Evolutionary conservation across 1,140 invertebrate genomes (phyloP).

Genomic region (Drosophila teissieri): DNA sequence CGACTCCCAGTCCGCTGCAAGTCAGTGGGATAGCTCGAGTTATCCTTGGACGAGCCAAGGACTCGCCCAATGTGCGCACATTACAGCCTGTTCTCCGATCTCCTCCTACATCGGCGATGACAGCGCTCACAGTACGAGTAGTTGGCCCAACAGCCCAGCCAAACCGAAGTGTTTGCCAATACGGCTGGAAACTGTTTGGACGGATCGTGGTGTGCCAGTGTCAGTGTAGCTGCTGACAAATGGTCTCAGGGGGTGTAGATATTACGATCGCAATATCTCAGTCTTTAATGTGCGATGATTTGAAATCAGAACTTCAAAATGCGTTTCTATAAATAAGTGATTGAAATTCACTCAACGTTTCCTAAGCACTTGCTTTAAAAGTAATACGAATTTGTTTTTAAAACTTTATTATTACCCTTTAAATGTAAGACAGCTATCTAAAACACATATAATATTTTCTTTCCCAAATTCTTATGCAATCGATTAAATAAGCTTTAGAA

Average conservation of each 20-base stretch:
- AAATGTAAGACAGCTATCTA: no score
- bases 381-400: no score
- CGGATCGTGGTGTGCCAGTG: conserved; percentile 33
- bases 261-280: not conserved
- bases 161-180: conserved; percentile 78
- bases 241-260: not conserved
- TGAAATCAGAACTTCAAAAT: not conserved
- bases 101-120: conserved; percentile 22
- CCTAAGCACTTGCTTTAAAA: no score
- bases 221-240: conserved; percentile 20
- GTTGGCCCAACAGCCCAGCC: conserved; percentile 55
- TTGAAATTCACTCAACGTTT: no score
- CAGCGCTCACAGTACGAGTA: conserved; percentile 59
- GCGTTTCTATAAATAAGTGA: not conserved
- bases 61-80: not conserved
- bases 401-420: no score
- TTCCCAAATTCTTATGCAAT: no score
- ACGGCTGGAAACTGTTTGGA: conserved; percentile 44
- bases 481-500: no score
- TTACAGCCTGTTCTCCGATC: not conserved
- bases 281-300: no score
- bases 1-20: conserved; percentile 30
- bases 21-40: conserved; percentile 56
- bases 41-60: conserved; percentile 10
- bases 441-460: no score